Base-by-base conservation (phyloP, 2,888 invertebrate genomes). In the Drosophila aldrichi region DNA sequence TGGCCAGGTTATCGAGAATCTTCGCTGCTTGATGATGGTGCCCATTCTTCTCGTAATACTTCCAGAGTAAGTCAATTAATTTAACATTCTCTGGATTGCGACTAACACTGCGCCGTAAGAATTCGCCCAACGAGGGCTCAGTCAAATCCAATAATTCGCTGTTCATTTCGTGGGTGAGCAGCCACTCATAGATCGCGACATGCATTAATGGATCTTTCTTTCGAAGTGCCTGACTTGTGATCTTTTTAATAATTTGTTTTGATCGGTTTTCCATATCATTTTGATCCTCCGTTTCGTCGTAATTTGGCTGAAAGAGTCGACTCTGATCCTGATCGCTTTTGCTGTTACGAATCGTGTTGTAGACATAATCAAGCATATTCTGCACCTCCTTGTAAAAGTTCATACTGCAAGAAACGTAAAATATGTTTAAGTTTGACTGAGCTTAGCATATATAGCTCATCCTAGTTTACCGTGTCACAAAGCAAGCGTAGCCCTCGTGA, bases 11-110 rank as follows among this genome's bases (percentile, higher is more conserved):
- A 79, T 97, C 96, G 3, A 99, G 94, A 77, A 99, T 97, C 88
- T 96, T 95, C 0, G 99, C 98, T 2, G 99, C 99, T 12, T 97
- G 96, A 2, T 96, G 95, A 91, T 98, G 99, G 92, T 98, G 97
- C 34, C 96, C 96, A 88, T 96, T 96, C 91, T 96, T 96, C 93
- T 99, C 98, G 90, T 99, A 98, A 92, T 97, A 98, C 93, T 98
- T 98, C 99, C 99, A 99, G 63, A 99, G 93, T 76, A 99, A 93
- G 92, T 98, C 97, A 76, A 96, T 94, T 25, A 96, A 93, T 78
- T 94, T 93, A 1, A 95, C 92, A 78, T 95, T 93, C 54, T 96
- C 94, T 10, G 95, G 94, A 91, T 94, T 93, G 63, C 94, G 93
- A 71, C 91, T 87, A 3, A 93, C 93, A 57, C 93, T 93, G 20